Percentiles rank a stretch among this genome's conserved stretches.
phyloP scores from a whole-genome alignment of 1,140 invertebrate species.

The Linepithema humile region DNA sequence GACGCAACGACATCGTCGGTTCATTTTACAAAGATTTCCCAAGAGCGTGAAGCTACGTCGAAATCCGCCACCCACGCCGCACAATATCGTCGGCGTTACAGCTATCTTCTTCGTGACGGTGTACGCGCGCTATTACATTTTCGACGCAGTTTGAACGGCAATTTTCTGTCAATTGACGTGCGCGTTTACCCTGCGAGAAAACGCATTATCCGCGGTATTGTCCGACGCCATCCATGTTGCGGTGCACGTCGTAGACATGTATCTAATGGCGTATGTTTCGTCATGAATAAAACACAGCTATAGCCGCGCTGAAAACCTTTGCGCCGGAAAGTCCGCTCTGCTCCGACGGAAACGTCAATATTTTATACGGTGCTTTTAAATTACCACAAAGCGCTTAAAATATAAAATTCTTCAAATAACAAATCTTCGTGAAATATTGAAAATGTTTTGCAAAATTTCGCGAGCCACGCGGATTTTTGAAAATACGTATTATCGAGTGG shows the following conservation, averaged over 20 bases:
- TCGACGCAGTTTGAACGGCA: slow-evolving; percentile 42
- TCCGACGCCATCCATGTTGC: neutral
- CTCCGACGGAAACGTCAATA: neutral
- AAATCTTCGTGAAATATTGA: neutral
- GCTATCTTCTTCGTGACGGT: neutral
- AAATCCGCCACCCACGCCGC: slow-evolving; percentile 17
- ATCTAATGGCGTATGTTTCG: slow-evolving; percentile 27
- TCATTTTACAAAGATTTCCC: slow-evolving; percentile 55
- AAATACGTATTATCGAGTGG: too few species aligned
- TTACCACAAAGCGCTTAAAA: too few species aligned
- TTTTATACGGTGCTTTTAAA: too few species aligned
- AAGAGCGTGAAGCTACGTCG: slow-evolving; percentile 32
- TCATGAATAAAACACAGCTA: slow-evolving; percentile 52
- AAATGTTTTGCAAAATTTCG: neutral
- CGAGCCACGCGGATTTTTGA: neutral
- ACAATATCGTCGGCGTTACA: neutral
- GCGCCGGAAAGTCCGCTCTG: neutral
- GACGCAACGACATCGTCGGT: slow-evolving; percentile 37
- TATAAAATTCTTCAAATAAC: neutral
- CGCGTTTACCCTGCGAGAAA: slow-evolving; percentile 18
- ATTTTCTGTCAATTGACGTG: slow-evolving; percentile 52
- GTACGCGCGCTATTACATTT: slow-evolving; percentile 17
- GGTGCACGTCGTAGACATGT: slow-evolving; percentile 2
- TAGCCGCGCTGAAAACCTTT: slow-evolving; percentile 4
- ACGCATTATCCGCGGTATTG: slow-evolving; percentile 36